Evolutionary conservation across 2,797 vertebrate genomes (phyloP).

Genomic region (Acestrorhynchus altus): DNA sequence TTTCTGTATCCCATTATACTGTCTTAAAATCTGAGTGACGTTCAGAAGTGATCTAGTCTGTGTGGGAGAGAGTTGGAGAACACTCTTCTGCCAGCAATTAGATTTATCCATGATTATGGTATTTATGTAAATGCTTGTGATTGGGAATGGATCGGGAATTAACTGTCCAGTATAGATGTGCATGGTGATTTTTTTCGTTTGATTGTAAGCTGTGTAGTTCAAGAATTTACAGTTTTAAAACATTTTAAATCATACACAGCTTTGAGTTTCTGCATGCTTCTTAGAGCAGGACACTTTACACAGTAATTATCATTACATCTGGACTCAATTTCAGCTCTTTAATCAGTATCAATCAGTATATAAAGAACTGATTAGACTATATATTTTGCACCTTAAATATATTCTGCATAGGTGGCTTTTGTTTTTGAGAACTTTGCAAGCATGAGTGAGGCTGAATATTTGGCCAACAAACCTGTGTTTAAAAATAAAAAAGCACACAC

Average conservation of each 20-base stretch:
- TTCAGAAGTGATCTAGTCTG: no score
- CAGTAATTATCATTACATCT: not conserved
- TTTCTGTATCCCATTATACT: not conserved
- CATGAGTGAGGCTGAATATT: not conserved
- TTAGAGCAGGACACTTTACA: not conserved
- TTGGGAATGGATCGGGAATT: not conserved
- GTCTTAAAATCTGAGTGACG: not conserved
- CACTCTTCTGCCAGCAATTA: no score
- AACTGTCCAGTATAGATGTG: not conserved
- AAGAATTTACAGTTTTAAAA: not conserved
- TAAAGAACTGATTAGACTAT: not conserved
- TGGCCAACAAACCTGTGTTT: no score
- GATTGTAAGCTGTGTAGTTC: not conserved
- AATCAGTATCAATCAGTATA: not conserved
- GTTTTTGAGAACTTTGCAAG: not conserved
- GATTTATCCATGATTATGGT: no score
- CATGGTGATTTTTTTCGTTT: slow-evolving; percentile 5
- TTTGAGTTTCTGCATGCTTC: not conserved
- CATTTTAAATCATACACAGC: not conserved
- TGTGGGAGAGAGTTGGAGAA: not conserved
- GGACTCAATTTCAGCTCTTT: not conserved
- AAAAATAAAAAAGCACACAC: not conserved
- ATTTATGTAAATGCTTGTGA: not conserved
- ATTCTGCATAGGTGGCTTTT: not conserved
- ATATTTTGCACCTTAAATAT: not conserved